Conservation (phyloP, 2,888 invertebrate species). For the Pammene fasciana region DNA sequence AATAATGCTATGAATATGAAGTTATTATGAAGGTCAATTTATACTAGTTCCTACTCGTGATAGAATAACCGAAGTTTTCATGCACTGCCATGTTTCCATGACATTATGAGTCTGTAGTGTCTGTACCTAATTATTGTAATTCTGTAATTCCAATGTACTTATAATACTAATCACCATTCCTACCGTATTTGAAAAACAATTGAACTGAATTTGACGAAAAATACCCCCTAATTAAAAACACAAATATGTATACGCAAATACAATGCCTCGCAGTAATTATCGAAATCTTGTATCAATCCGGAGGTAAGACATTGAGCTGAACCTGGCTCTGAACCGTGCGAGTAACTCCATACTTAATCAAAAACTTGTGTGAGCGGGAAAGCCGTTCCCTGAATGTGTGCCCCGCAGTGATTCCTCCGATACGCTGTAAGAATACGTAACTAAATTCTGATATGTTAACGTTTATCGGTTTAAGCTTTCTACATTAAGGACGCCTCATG, state of each 20-base stretch:
- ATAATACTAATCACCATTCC: no score
- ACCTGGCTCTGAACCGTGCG: not conserved
- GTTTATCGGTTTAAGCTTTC: slow-evolving; percentile 58
- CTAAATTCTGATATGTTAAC: slow-evolving; percentile 64
- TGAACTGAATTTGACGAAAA: no score
- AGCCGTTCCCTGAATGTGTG: slow-evolving; percentile 23
- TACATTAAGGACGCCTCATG: slow-evolving; percentile 19
- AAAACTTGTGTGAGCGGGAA: slow-evolving; percentile 29
- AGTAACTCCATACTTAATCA: slow-evolving; percentile 27
- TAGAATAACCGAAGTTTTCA: no score
- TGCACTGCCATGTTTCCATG: no score
- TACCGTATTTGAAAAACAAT: no score
- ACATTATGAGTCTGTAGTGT: no score
- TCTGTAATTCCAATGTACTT: no score
- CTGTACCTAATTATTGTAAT: no score
- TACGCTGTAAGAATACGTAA: slow-evolving; percentile 40
- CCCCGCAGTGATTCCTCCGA: slow-evolving; percentile 33
- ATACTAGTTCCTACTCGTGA: no score
- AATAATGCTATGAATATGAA: no score
- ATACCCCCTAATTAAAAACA: no score
- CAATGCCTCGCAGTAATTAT: slow-evolving; percentile 6
- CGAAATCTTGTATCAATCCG: slow-evolving; percentile 7
- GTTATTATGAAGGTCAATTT: no score
- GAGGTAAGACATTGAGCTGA: not conserved
- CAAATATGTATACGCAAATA: not conserved